Base-by-base conservation (phyloP, 2,797 vertebrate genomes). In the Clangula hyemalis region DNA sequence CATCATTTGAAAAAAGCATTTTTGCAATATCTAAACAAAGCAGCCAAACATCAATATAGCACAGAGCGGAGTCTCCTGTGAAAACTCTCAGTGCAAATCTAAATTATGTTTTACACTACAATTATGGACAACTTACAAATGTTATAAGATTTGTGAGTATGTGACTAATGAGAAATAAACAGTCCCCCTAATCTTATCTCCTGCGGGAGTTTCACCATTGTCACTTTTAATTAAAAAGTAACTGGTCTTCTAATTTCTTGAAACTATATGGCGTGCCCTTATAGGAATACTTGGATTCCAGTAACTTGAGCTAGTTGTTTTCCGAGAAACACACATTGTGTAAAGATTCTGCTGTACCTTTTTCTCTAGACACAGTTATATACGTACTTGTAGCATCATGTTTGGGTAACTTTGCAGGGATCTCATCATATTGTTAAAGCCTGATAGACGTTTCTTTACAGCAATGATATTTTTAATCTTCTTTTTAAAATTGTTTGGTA, bases 1-100 rank as follows among this genome's bases (percentile, higher is more conserved):
- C 69, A 51, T 69, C 32, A 15, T 82, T 76, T 51, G 81, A 56
- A 72, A 87, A 88, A 85, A 76, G n/a, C 47, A 13, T 91, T 81
- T 73, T 49, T 93, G 85, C 28, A 88, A 79, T 77, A 78, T 58
- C 78, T 61, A 80, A 93, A 87, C 91, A 94, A 93, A 94, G 85
- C 71, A 88, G 88, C 78, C 68, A 78, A 61, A 71, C 73, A 36
- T 77, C 61, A 57, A 1, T 34, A 14, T 21, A 75, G 58, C 72
- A 58, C 54, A 51, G 77, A 85, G 68, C 49, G 45, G 82, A 41
- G 58, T 41, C 85, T 93, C 70, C 58, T 77, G 54, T 32, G 87
- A 58, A 57, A 88, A 49, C 70, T 71, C 45, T 1, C 30, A 1
- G 39, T 36, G 49, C 83, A 72, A 30, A 90, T 62, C 76, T 70